Evolutionary conservation across 2,113 vertebrate species (phyloP).

Genomic region (Anhinga anhinga): DNA sequence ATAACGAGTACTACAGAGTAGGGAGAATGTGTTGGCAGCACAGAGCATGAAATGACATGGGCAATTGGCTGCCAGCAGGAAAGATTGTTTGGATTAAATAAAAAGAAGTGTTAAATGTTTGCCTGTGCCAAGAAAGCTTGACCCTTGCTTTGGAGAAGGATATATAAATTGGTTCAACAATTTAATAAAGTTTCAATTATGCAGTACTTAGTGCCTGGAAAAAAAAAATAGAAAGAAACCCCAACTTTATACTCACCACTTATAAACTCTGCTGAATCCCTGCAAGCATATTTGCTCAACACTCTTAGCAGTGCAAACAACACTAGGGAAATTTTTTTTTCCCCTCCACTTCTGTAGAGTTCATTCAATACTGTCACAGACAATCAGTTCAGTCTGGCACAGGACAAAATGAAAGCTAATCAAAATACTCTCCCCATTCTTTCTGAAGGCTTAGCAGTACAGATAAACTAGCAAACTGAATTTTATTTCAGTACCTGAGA

Average conservation of each 20-base stretch:
- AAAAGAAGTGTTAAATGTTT: not conserved
- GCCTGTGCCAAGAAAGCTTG: not conserved
- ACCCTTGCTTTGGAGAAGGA: not conserved
- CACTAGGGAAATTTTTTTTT: not conserved
- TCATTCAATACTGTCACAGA: not conserved
- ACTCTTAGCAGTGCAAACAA: not conserved
- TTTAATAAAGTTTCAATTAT: slow-evolving; percentile 42
- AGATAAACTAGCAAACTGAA: not conserved
- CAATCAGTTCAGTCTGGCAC: not conserved
- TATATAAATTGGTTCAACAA: slow-evolving; percentile 25
- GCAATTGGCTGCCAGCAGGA: slow-evolving; percentile 18
- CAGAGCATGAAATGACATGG: not conserved
- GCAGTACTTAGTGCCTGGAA: not conserved
- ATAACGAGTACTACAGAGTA: not conserved
- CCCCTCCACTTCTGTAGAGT: not conserved
- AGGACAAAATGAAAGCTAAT: not conserved
- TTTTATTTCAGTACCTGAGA: not conserved
- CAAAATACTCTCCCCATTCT: not conserved
- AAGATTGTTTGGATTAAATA: slow-evolving; percentile 16
- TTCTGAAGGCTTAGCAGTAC: not conserved
- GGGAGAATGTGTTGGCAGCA: not conserved
- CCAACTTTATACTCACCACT: not conserved
- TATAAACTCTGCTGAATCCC: not conserved
- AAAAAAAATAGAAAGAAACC: not conserved
- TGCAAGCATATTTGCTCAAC: not conserved